A percentile compares a stretch with the other conserved stretches of the same genome.
Evolutionary conservation across 30 jellyfish, hydroid and myxozoan genomes (phyloP).

Genomic region (Pseudorhiza aurosa): DNA sequence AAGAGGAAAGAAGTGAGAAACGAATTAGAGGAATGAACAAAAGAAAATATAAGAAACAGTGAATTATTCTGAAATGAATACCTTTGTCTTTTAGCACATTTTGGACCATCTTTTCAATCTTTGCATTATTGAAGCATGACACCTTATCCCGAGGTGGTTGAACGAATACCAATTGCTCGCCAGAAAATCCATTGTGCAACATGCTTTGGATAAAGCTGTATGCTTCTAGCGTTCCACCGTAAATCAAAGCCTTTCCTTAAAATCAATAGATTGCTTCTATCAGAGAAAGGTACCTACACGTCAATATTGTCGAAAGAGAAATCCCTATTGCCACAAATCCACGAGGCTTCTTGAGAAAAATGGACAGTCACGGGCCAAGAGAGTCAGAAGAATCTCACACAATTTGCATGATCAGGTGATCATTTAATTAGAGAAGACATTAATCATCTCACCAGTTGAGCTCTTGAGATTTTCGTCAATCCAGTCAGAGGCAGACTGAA

Average conservation of each 20-base stretch:
- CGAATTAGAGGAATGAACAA: no score
- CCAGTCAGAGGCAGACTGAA: conserved; percentile 55
- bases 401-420: no score
- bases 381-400: no score
- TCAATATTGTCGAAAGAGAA: no score
- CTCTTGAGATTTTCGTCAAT: conserved; percentile 14
- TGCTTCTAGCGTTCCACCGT: conserved; percentile 94
- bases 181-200: conserved; percentile 66
- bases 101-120: conserved; percentile 59
- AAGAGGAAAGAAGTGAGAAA: no score
- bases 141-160: conserved; percentile 72
- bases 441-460: conserved; percentile 15
- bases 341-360: no score
- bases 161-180: conserved; percentile 68
- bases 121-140: conserved; percentile 76
- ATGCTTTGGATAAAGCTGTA: conserved; percentile 86
- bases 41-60: no score
- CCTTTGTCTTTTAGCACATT: conserved; percentile 66
- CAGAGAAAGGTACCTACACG: no score
- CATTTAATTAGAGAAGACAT: not conserved
- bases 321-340: no score
- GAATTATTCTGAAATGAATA: not conserved
- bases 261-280: not conserved
- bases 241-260: conserved; percentile 69
- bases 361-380: no score